phyloP scores from a whole-genome alignment of 2,797 vertebrate species.

The Stomatorhinus walkeri region DNA sequence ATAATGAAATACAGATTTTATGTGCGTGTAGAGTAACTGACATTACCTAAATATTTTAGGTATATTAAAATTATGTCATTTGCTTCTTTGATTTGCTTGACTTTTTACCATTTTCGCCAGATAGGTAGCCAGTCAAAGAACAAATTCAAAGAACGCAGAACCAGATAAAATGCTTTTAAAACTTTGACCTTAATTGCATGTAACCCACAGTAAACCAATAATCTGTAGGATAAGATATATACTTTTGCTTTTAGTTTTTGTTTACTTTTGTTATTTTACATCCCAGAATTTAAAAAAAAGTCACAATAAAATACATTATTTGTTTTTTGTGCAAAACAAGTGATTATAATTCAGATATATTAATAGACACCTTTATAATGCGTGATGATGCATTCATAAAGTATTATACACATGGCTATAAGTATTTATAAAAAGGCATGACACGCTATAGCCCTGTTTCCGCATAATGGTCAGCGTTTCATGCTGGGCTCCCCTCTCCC shows the following conservation, averaged over 20 bases:
- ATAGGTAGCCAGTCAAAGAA: not conserved
- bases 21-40: not conserved
- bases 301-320: not conserved
- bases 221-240: not conserved
- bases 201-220: not conserved
- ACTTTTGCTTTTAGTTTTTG: not conserved
- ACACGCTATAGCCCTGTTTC: not conserved
- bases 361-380: not conserved
- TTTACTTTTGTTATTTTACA: not conserved
- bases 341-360: not conserved
- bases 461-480: too few relatives aligned
- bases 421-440: not conserved
- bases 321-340: not conserved
- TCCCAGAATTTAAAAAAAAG: not conserved
- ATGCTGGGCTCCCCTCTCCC: too few relatives aligned
- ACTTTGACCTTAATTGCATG: not conserved
- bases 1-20: not conserved
- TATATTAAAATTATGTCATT: not conserved
- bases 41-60: not conserved
- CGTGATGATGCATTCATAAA: not conserved
- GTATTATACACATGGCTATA: not conserved
- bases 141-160: not conserved
- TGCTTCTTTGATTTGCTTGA: not conserved
- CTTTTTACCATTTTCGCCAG: not conserved
- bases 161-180: not conserved